Conservation (phyloP, 2,113 vertebrate species). For the Cebus imitator region DNA sequence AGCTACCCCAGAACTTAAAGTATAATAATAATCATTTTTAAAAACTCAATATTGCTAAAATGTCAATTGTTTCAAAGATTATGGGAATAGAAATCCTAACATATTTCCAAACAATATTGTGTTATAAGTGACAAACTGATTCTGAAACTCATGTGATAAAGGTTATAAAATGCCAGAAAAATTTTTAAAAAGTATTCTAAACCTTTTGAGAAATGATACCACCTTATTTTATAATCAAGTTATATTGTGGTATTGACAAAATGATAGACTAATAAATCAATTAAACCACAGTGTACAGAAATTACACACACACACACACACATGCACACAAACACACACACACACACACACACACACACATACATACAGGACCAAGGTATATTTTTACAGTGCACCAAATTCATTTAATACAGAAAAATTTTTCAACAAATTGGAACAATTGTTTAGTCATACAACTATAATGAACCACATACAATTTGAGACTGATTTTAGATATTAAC, state of each 20-base stretch:
- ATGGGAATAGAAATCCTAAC: background rate
- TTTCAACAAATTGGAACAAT: background rate
- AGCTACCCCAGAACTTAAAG: too few relatives aligned
- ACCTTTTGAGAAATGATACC: background rate
- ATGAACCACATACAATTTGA: background rate
- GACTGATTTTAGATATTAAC: background rate
- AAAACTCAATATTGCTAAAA: background rate
- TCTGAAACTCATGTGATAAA: background rate
- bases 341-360: too few relatives aligned
- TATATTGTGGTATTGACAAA: background rate
- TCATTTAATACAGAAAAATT: background rate
- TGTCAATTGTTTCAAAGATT: background rate
- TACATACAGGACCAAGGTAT: background rate
- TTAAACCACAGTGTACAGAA: background rate
- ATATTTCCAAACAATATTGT: background rate
- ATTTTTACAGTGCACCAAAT: background rate
- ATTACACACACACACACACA: too few relatives aligned
- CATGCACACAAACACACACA: too few relatives aligned
- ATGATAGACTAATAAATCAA: background rate
- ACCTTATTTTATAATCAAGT: background rate
- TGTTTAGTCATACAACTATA: background rate
- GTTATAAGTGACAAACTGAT: background rate
- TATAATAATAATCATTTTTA: background rate
- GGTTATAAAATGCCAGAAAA: background rate
- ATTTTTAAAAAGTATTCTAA: background rate